phyloP scores from a whole-genome alignment of 2,888 invertebrate genomes.

The Branchipolynoe longqiensis region DNA sequence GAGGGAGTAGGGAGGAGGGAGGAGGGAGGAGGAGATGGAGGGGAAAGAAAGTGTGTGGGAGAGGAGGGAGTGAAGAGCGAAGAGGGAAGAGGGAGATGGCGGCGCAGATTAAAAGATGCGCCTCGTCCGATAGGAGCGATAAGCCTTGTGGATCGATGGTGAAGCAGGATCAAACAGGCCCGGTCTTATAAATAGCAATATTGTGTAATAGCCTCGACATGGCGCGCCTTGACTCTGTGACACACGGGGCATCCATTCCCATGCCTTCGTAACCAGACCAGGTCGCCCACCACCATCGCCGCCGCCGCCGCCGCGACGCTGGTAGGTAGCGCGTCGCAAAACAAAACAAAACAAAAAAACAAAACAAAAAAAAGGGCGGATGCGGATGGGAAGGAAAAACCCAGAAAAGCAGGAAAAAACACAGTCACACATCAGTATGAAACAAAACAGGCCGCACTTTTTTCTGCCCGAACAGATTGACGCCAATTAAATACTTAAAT shows the following conservation, averaged over 20 bases:
- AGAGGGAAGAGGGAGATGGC: conserved; percentile 46
- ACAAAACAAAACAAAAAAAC: no score
- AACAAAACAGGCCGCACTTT: background rate
- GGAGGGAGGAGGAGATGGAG: background rate
- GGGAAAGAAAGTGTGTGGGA: background rate
- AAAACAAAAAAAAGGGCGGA: no score
- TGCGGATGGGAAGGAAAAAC: no score
- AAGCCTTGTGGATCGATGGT: conserved; percentile 11
- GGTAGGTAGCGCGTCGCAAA: no score
- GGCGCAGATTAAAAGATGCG: conserved; percentile 41
- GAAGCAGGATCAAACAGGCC: conserved; percentile 40
- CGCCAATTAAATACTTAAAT: conserved; percentile 34
- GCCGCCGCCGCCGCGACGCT: background rate
- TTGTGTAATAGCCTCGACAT: conserved; percentile 51
- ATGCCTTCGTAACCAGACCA: background rate
- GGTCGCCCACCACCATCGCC: background rate
- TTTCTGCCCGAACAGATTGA: conserved; percentile 26
- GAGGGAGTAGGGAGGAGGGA: background rate
- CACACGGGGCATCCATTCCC: background rate
- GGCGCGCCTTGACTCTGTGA: conserved; percentile 21
- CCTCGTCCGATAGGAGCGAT: conserved; percentile 43
- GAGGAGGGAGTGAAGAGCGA: background rate
- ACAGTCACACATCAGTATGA: no score
- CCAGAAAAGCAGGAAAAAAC: no score
- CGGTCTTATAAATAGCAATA: conserved; percentile 56